A percentile compares a stretch with the other conserved stretches of the same genome.
Evolutionary conservation across 2,888 invertebrate species (phyloP).

Genomic region (Amiota minor): DNA sequence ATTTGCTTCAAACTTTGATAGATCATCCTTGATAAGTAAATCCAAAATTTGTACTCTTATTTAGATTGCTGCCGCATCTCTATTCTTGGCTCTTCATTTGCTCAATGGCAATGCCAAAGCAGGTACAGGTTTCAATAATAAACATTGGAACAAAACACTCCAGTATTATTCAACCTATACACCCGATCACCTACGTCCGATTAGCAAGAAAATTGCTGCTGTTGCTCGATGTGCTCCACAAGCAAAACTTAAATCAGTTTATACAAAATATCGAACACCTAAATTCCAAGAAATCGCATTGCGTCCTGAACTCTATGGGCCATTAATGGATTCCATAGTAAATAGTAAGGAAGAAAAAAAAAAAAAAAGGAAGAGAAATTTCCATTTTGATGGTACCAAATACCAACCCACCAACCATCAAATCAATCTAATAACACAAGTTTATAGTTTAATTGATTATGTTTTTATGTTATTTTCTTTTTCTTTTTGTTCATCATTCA

Average conservation of each 20-base stretch:
- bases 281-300: conserved; percentile 80
- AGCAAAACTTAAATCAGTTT: conserved; percentile 81
- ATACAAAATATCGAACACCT: conserved; percentile 78
- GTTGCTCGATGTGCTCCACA: conserved; percentile 81
- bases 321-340: conserved; percentile 66
- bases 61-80: conserved; percentile 71
- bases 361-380: conserved; percentile 28
- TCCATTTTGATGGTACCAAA: conserved; percentile 37
- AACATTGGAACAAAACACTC: conserved; percentile 84
- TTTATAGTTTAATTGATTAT: conserved; percentile 53
- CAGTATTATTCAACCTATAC: conserved; percentile 84
- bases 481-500: conserved; percentile 1
- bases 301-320: conserved; percentile 76
- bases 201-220: conserved; percentile 81
- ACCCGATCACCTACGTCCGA: conserved; percentile 80
- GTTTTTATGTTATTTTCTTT: conserved; percentile 37
- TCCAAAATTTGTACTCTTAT: conserved; percentile 9
- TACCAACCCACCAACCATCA: background rate
- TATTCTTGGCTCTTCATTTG: conserved; percentile 69
- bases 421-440: conserved; percentile 50
- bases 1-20: background rate
- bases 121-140: conserved; percentile 62
- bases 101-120: conserved; percentile 62
- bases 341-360: conserved; percentile 45
- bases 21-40: background rate